These are phyloP conservation scores for Gymnocheta viridis DNA, from an alignment of 2,888 invertebrate species.

Conservation along the genomic window DNA sequence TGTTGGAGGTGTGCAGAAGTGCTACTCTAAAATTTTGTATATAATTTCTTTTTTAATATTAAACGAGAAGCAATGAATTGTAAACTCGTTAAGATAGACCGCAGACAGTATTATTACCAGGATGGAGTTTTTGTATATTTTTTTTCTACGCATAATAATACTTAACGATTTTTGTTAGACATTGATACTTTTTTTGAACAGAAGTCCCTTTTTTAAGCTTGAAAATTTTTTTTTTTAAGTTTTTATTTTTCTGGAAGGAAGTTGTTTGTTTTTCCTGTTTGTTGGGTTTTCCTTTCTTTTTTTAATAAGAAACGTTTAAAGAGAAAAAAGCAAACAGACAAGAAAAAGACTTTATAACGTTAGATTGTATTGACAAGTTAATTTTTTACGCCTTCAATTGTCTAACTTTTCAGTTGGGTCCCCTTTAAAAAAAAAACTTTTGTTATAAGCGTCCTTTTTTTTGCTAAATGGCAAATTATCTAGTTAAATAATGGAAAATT, in stretches of 20 bases:
- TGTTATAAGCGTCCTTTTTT: conserved; percentile 35
- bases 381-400: conserved; percentile 79
- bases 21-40: background rate
- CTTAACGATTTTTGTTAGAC: conserved; percentile 19
- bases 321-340: conserved; percentile 10
- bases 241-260: conserved; percentile 56
- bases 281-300: conserved; percentile 42
- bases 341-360: conserved; percentile 58
- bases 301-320: conserved; percentile 60
- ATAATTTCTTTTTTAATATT: background rate
- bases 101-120: conserved; percentile 68
- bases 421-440: conserved; percentile 23
- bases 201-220: conserved; percentile 36
- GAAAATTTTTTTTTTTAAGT: conserved; percentile 1
- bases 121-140: background rate
- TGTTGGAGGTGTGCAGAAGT: conserved; percentile 36
- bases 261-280: conserved; percentile 68
- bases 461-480: conserved; percentile 59
- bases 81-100: conserved; percentile 79
- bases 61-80: conserved; percentile 77
- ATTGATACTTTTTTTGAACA: conserved; percentile 32
- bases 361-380: conserved; percentile 79
- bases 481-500: conserved; percentile 63
- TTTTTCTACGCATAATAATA: conserved; percentile 1
- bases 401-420: conserved; percentile 54